phyloP scores from a whole-genome alignment of 2,113 vertebrate genomes.

The Thunnus thynnus region DNA sequence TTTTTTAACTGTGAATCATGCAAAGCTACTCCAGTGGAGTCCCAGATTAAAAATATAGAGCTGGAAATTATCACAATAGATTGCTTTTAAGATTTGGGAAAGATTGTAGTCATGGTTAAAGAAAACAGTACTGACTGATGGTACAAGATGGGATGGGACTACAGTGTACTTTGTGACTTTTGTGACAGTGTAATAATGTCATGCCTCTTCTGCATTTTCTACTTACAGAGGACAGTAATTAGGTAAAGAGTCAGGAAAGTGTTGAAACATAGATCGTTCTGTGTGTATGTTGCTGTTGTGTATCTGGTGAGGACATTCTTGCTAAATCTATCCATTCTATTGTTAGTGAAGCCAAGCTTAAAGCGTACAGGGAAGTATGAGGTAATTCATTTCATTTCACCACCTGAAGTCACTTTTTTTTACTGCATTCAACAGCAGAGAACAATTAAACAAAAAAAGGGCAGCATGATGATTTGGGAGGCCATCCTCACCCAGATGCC shows the following conservation, averaged over 20 bases:
- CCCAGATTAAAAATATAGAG: no score
- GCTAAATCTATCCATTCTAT: background rate
- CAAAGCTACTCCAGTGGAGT: no score
- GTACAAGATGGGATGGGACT: background rate
- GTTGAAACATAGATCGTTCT: constrained; percentile 10
- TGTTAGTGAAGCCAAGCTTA: background rate
- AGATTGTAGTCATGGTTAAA: background rate
- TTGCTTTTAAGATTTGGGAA: background rate
- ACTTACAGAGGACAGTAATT: background rate
- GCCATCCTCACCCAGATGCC: constrained; percentile 24
- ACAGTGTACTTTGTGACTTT: background rate
- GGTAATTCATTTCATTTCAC: background rate
- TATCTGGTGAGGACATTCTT: background rate
- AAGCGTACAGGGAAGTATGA: background rate
- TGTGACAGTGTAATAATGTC: background rate
- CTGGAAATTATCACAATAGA: no score
- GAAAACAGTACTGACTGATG: background rate
- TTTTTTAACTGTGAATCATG: no score
- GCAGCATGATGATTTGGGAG: constrained; percentile 28
- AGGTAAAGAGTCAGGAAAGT: background rate
- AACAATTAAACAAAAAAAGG: constrained; percentile 48
- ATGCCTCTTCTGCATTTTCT: background rate
- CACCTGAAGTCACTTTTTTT: background rate
- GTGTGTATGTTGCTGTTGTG: background rate
- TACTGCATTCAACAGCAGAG: constrained; percentile 13